A percentile compares a stretch with the other conserved stretches of the same genome.
Conservation (phyloP, 2,113 vertebrate species). For the Caloenas nicobarica region DNA sequence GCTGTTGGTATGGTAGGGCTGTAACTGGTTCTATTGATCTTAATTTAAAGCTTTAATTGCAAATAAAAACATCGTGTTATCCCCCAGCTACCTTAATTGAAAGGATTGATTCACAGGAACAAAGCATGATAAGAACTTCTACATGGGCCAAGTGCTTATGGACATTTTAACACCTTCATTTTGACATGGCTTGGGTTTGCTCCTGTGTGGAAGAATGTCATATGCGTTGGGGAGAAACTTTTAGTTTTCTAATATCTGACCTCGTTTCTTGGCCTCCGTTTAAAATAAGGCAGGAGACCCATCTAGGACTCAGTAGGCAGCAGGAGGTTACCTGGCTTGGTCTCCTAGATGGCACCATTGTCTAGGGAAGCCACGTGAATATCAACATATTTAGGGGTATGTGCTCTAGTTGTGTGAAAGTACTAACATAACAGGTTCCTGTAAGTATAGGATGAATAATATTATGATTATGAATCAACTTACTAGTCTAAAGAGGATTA, state of each 20-base stretch:
- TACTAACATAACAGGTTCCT: not conserved
- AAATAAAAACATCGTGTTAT: slow-evolving; percentile 83
- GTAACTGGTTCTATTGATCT: slow-evolving; percentile 81
- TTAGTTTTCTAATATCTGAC: not conserved
- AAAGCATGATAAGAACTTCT: slow-evolving; percentile 41
- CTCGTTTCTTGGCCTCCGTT: not conserved
- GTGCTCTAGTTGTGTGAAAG: not conserved
- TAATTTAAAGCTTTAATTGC: slow-evolving; percentile 82
- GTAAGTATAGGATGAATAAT: not conserved
- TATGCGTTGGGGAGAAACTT: not conserved
- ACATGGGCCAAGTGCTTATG: not conserved
- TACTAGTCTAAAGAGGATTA: not conserved
- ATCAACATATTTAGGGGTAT: not conserved
- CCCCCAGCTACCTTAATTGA: slow-evolving; percentile 55
- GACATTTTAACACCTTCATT: slow-evolving; percentile 50
- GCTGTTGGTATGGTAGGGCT: slow-evolving; percentile 60
- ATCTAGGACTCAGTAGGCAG: not conserved
- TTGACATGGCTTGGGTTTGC: not conserved
- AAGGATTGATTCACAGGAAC: slow-evolving; percentile 58
- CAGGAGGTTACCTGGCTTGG: not conserved
- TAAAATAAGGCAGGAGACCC: not conserved
- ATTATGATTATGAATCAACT: not conserved
- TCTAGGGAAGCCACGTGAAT: not conserved
- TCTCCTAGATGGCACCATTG: not conserved
- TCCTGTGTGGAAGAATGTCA: not conserved